Evolutionary conservation across 2,888 invertebrate species (phyloP).

Genomic region (Blomia tropicalis): DNA sequence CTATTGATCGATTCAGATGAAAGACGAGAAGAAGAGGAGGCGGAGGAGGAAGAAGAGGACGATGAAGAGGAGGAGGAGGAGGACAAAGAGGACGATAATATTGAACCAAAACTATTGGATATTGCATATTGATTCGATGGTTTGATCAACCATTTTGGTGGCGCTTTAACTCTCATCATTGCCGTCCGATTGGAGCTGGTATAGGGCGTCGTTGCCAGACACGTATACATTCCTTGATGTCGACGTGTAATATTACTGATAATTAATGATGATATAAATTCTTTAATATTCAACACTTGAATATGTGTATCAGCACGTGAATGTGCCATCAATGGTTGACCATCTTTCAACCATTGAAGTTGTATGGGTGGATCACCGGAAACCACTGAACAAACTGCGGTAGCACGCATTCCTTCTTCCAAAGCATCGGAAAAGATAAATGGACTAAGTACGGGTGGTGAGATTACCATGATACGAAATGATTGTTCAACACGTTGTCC

Average conservation of each 20-base stretch:
- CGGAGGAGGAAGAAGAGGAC: not conserved
- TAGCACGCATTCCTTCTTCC: constrained; percentile 31
- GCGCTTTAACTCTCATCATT: constrained; percentile 33
- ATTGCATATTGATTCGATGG: constrained; percentile 12
- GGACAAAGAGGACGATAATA: not conserved
- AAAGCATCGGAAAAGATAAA: constrained; percentile 30
- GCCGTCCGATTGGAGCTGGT: constrained; percentile 33
- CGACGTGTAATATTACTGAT: constrained; percentile 35
- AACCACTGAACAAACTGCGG: constrained; percentile 30
- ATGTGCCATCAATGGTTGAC: constrained; percentile 32
- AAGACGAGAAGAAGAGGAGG: too few species aligned
- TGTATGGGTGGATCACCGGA: constrained; percentile 36
- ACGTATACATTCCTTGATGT: constrained; percentile 38
- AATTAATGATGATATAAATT: constrained; percentile 33
- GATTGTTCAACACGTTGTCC: constrained; percentile 28
- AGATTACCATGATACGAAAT: constrained; percentile 28
- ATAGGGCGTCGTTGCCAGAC: constrained; percentile 34
- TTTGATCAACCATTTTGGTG: constrained; percentile 20
- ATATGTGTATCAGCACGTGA: constrained; percentile 21
- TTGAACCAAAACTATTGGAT: not conserved
- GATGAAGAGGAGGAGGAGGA: not conserved
- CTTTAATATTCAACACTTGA: constrained; percentile 30
- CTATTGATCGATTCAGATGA: not conserved
- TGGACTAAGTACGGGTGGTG: constrained; percentile 30
- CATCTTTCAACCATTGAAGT: constrained; percentile 37